Base-by-base conservation (phyloP, 2,888 invertebrate species). In the Sesia bembeciformis region DNA sequence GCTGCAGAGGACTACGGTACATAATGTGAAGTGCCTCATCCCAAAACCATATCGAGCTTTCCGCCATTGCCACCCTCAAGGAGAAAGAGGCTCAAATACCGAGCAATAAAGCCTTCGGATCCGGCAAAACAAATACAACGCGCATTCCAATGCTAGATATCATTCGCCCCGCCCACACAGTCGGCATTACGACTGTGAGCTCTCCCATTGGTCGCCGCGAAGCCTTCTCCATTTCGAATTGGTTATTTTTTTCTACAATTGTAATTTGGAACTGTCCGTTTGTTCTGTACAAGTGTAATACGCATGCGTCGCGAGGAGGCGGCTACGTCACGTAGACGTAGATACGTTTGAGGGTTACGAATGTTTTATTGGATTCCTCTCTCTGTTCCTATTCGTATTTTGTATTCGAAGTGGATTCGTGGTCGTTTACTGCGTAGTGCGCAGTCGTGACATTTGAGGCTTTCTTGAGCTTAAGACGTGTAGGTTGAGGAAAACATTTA, bases 101-200 rank as follows among this genome's bases (percentile, higher is more conserved):
- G 69, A 70, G 90, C 86, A 81, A 85, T 90, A 90, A 78, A 90
- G 89, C 86, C 85, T 88, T 81, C 82, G 76, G 66, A 86, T 81
- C 81, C 73, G 72, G 78, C 88, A 88, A 87, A 87, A 89, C 88
- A 89, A 89, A 89, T 89, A 89, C 86, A 81, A 85, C 76, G 81
- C 79, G 80, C 89, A 89, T 89, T 89, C 88, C 89, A 90, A 90
- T 90, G 84, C 87, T 85, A 90, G 90, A 90, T 90, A 90, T 90
- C 90, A 90, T 78, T 90, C 75, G 85, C 88, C 67, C 81, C 90
- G 86, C 89, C 88, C 80, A 79, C 84, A 87, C 90, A 90, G 88
- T 89, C 75, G 90, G 89, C 87, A 90, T 90, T 79, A 89, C 88
- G 86, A 88, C 78, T 90, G 84, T 80, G 68, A 70, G 87, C 86